Evolutionary conservation across 1,140 invertebrate species (phyloP), one percentile per base, ranked within the genome.

Genomic region (Tigriopus japonicus): DNA sequence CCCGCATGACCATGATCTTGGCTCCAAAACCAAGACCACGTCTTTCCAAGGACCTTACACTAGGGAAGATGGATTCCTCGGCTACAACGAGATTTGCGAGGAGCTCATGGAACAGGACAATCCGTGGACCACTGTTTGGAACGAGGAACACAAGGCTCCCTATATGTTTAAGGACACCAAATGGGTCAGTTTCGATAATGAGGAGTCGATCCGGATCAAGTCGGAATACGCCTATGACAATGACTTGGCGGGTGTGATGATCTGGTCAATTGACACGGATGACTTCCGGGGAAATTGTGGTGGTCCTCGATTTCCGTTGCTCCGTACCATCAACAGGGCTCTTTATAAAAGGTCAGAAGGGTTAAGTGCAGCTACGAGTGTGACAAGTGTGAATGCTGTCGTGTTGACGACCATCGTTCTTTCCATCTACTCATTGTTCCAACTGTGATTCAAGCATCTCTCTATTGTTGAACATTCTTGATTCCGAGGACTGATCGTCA

Each of bases 61-160:
- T 0, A 73, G 75, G n/a, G 82, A 89, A 69, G 76, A 80, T 66
- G 89, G 88, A 0, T 87, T 87, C 64, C 78, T 90, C 69, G 85
- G 87, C 15, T 93, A 88, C 67, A 90, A 91, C 71, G 87, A 91
- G 69, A 70, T 71, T 17, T 74, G 71, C 49, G 63, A 67, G 45
- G 65, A 68, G 41, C 62, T 65, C 13, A n/a, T 17, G 43, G 42
- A 60, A 6, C n/a, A 14, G 23, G 59, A 60, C 7, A 45, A 17
- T 9, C 52, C 52, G 17, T 70, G 67, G 66, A 67, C 60, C 10
- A 63, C 65, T 9, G 66, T 69, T 9, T 75, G 72, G 72, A 68
- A 72, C 43, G 65, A 72, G 6, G 68, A 72, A 7, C 68, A 71
- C 59, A 66, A 70, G 59, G 69, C 70, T 21, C 73, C 73, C 0